Percentiles rank a stretch among this genome's conserved stretches.
phyloP scores from a whole-genome alignment of 2,797 vertebrate genomes.

The Simalia tracyae region DNA sequence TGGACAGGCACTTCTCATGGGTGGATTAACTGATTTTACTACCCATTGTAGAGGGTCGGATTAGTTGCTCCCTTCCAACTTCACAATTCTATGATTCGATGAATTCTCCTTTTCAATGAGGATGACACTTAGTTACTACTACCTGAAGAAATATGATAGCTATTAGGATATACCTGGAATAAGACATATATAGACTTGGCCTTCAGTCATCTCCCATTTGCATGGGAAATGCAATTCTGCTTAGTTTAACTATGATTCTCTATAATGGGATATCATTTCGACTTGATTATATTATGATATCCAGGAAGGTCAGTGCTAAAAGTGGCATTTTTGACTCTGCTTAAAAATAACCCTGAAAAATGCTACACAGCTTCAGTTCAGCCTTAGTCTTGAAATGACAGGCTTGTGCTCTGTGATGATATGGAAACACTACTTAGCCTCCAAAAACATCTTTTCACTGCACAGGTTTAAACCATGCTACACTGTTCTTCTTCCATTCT shows the following conservation, averaged over 20 bases:
- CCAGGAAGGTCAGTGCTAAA: background rate
- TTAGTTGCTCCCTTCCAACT: background rate
- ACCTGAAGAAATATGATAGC: background rate
- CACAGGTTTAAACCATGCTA: background rate
- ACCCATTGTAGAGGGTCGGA: background rate
- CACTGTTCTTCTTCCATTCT: background rate
- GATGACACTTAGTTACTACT: background rate
- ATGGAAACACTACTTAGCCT: background rate
- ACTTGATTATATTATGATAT: background rate
- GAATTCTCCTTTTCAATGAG: background rate
- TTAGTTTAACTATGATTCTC: background rate
- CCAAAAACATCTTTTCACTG: background rate
- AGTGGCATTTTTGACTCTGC: background rate
- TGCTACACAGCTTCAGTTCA: background rate
- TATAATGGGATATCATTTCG: background rate
- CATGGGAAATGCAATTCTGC: background rate
- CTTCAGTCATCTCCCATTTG: background rate
- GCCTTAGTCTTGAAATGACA: background rate
- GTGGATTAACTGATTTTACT: no score
- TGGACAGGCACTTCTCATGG: no score
- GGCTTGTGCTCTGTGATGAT: background rate
- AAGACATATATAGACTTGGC: background rate
- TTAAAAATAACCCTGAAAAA: background rate
- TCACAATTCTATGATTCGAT: background rate
- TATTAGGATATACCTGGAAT: background rate